Conservation (phyloP, 2,113 vertebrate genomes). For the Megaceryle torquata region DNA sequence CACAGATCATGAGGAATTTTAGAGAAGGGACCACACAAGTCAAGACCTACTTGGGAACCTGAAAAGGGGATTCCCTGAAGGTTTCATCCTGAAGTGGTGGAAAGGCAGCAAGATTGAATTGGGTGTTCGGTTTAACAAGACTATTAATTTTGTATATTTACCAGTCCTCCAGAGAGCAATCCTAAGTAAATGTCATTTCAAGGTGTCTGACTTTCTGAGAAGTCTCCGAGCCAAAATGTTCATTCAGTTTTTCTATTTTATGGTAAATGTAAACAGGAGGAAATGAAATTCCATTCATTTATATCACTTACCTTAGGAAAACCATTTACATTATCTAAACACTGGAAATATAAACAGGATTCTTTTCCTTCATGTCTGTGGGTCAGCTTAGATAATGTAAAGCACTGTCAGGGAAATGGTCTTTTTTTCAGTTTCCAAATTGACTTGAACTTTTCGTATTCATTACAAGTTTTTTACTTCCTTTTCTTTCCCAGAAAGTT, state of each 20-base stretch:
- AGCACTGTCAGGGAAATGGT: not conserved
- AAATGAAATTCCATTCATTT: not conserved
- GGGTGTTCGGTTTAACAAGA: not conserved
- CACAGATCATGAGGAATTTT: not conserved
- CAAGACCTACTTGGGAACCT: not conserved
- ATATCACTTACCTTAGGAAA: not conserved
- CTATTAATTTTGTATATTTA: not conserved
- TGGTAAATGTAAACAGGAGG: not conserved
- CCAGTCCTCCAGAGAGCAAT: not conserved
- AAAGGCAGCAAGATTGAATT: not conserved
- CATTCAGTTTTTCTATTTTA: not conserved
- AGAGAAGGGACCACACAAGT: not conserved
- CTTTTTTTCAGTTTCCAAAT: not conserved
- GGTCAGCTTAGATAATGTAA: not conserved
- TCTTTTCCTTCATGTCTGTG: not conserved
- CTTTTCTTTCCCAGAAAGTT: not conserved
- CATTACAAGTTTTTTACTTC: not conserved
- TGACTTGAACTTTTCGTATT: not conserved
- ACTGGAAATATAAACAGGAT: not conserved
- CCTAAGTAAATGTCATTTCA: conserved; percentile 8
- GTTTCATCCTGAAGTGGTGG: not conserved
- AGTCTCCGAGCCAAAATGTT: not conserved
- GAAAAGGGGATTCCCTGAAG: not conserved
- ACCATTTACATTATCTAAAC: not conserved
- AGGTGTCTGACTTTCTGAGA: not conserved